A percentile compares a stretch with the other conserved stretches of the same genome.
Conservation (phyloP, 2,888 invertebrate genomes). For the Zaprionus bogoriensis region DNA sequence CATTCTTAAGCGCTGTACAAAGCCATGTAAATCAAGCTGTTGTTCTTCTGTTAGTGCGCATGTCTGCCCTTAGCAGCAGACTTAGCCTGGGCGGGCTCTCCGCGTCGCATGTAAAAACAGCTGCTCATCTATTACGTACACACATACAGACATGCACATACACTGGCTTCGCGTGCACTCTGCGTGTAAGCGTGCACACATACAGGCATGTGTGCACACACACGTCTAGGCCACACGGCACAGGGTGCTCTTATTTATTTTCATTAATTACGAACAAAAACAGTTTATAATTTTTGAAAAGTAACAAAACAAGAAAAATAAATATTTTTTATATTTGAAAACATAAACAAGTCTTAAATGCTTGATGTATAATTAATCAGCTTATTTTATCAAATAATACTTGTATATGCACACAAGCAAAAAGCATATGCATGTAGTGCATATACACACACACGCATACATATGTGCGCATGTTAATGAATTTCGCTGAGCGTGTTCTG, state of each 20-base stretch:
- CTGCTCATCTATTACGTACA: background rate
- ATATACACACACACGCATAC: background rate
- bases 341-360: background rate
- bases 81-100: slow-evolving; percentile 29
- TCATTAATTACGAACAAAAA: background rate
- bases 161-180: too few relatives aligned
- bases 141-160: background rate
- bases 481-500: slow-evolving; percentile 11
- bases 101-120: slow-evolving; percentile 20
- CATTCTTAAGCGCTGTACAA: slow-evolving; percentile 4
- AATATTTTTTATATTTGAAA: background rate
- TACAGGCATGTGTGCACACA: background rate
- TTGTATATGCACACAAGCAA: background rate
- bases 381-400: background rate
- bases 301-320: background rate
- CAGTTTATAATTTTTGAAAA: background rate
- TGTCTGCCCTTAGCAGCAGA: slow-evolving; percentile 69
- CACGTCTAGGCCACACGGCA: slow-evolving; percentile 9
- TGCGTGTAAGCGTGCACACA: too few relatives aligned
- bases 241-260: slow-evolving; percentile 33
- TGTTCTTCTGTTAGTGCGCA: slow-evolving; percentile 52
- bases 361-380: slow-evolving; percentile 7
- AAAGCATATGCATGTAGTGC: background rate
- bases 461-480: slow-evolving; percentile 2
- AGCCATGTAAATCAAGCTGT: slow-evolving; percentile 9